Evolutionary conservation across 1,140 invertebrate species (phyloP), one percentile per base, ranked within the genome.

Genomic region (Drosophila prosaltans): DNA sequence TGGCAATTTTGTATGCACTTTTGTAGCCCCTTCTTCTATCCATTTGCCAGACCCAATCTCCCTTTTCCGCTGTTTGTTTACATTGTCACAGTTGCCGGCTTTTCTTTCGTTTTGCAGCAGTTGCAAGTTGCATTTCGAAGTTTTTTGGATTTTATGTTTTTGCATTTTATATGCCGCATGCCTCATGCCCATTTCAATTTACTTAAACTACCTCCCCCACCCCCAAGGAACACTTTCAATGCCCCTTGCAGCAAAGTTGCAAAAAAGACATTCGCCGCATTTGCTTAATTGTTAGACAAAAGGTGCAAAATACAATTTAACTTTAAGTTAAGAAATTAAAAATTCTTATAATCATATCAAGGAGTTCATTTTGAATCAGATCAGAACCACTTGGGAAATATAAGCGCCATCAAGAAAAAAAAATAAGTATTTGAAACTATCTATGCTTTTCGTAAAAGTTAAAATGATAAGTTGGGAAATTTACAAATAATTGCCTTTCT

Each of bases 1-100:
- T 78, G 74, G 69, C 80, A 88, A 86, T 86, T 86, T 88, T 88
- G 83, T 86, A 86, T 86, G 83, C 80, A 86, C 83, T 86, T 86
- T 86, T 82, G 76, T 65, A 63, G 55, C 58, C 70, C 58, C 48
- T 26, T 54, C 39, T 2, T 24, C 40, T 36, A 36, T 36, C 39
- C 11, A 26, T 24, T 1, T 48, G 2, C 36, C 28, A 10, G 28
- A 10, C 9, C 10, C 58, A 21, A 11, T 11, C 40, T 45, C 28
- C 43, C 64, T 64, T 57, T 79, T 82, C 82, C 71, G 75, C 69
- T 74, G 83, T 80, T 58, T 86, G 83, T 82, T 86, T 86, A 86
- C 83, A 86, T 88, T 86, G 83, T 86, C 83, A 86, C 83, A 88
- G 83, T 86, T 86, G 83, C 80, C 76, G 79, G 28, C 43, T 45